Evolutionary conservation across 2,888 invertebrate species (phyloP).

Genomic region (Acronicta alni): DNA sequence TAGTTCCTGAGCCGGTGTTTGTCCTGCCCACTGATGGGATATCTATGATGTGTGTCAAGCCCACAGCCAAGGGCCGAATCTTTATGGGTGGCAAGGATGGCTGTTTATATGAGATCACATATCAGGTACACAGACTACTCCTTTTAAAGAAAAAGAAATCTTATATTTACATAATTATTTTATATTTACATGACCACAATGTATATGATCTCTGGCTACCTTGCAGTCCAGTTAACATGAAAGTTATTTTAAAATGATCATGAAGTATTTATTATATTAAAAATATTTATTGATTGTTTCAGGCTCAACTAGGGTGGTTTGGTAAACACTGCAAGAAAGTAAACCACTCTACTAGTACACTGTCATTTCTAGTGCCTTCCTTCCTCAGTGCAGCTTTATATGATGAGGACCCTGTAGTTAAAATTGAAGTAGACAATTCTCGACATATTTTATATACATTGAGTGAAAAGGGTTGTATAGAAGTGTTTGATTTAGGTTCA

Average conservation of each 20-base stretch:
- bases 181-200: too few species aligned
- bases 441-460: conserved; percentile 96
- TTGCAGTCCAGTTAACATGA: neutral
- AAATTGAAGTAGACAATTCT: conserved; percentile 96
- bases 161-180: too few species aligned
- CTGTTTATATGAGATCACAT: conserved; percentile 97
- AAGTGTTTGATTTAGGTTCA: conserved; percentile 96
- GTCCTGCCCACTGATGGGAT: conserved; percentile 96
- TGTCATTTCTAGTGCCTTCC: conserved; percentile 96
- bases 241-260: neutral
- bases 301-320: conserved; percentile 97
- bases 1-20: conserved; percentile 98
- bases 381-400: conserved; percentile 95
- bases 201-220: too few species aligned
- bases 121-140: conserved; percentile 90
- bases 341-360: conserved; percentile 96
- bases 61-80: conserved; percentile 95
- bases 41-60: conserved; percentile 94
- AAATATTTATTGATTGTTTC: conserved; percentile 45
- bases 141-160: too few species aligned
- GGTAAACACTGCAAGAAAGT: conserved; percentile 98
- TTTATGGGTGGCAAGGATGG: conserved; percentile 99
- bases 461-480: conserved; percentile 96
- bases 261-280: neutral
- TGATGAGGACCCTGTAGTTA: conserved; percentile 96